phyloP scores from a whole-genome alignment of 1,140 invertebrate genomes.

The Caenorhabditis brenneri region DNA sequence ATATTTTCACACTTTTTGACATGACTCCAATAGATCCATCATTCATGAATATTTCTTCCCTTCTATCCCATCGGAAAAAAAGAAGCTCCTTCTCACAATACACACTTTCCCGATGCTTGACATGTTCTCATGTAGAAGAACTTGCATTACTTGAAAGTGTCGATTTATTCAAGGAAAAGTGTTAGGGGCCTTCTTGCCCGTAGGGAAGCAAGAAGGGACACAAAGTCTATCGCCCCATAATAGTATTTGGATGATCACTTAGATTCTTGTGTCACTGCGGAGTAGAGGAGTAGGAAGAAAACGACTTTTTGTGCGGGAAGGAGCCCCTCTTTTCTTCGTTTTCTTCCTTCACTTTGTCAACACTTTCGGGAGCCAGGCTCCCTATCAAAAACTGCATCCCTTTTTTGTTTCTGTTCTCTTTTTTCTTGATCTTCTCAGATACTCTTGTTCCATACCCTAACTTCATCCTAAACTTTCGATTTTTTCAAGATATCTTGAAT shows the following conservation, averaged over 20 bases:
- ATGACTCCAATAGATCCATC: not conserved
- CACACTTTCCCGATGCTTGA: not conserved
- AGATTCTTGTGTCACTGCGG: constrained; percentile 38
- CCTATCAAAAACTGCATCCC: constrained; percentile 25
- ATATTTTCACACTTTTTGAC: not conserved
- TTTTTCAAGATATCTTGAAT: constrained; percentile 29
- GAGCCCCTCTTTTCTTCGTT: not conserved
- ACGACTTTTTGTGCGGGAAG: constrained; percentile 34
- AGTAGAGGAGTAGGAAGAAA: constrained; percentile 36
- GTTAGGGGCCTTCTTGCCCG: not conserved
- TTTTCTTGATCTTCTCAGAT: not conserved
- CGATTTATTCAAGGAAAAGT: constrained; percentile 30
- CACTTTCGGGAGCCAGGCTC: constrained; percentile 16
- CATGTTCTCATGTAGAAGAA: constrained; percentile 25
- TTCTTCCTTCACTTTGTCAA: constrained; percentile 36
- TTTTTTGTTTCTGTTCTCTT: constrained; percentile 8
- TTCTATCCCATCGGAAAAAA: no score
- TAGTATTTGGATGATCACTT: constrained; percentile 43
- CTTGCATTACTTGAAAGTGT: constrained; percentile 34
- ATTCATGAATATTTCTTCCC: not conserved
- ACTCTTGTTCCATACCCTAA: no score
- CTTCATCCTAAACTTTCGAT: no score
- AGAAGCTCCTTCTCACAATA: not conserved
- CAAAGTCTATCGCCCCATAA: constrained; percentile 40
- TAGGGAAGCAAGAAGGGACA: not conserved